Evolutionary conservation across 2,113 vertebrate genomes (phyloP), one percentile per base, ranked within the genome.

Genomic region (Sinocyclocheilus anophthalmus): DNA sequence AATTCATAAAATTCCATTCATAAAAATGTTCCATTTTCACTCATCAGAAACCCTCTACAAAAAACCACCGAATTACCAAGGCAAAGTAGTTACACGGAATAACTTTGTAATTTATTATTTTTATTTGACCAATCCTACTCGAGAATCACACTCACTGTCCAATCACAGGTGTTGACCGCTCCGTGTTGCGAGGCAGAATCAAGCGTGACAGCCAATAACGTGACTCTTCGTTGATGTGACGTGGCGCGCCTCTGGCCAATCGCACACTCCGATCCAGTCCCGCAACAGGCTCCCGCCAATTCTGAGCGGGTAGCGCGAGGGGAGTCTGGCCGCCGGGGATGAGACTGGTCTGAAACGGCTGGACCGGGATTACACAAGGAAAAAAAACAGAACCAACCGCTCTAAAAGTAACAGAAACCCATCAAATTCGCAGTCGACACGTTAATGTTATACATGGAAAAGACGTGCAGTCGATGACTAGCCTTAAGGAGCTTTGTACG

Each of bases 261-360:
- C 93, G 92, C 90, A 73, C 84, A 3, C 30, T 57, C 24, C n/a
- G 30, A 88, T 84, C 86, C 90, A 84, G 83, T 91, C 90, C 90
- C 72, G 91, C 91, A 90, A 87, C 88, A 88, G 90, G 94, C 96
- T 98, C 97, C 97, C 97, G 97, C 97, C 97, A 98, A 98, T 96
- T 97, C 96, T 94, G 96, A 97, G 92, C 94, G 88, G 88, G 93
- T 92, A 94, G 93, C 95, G 94, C 93, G 91, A 94, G 94, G 91
- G 81, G 30, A 89, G 88, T 84, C 86, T 53, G 84, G 0, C 45
- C 33, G 0, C 45, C 33, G 61, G 91, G 86, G 89, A 65, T 24
- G 86, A 5, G 88, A 81, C 18, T 39, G 84, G 8, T 33, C 2
- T 33, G 30, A 3, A 3, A 50, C 65, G 84, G 63, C 37, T 37